A percentile compares a stretch with the other conserved stretches of the same genome.
These are phyloP conservation scores for Peucedramus taeniatus DNA, from an alignment of 2,113 vertebrate genomes.

Conservation along the genomic window DNA sequence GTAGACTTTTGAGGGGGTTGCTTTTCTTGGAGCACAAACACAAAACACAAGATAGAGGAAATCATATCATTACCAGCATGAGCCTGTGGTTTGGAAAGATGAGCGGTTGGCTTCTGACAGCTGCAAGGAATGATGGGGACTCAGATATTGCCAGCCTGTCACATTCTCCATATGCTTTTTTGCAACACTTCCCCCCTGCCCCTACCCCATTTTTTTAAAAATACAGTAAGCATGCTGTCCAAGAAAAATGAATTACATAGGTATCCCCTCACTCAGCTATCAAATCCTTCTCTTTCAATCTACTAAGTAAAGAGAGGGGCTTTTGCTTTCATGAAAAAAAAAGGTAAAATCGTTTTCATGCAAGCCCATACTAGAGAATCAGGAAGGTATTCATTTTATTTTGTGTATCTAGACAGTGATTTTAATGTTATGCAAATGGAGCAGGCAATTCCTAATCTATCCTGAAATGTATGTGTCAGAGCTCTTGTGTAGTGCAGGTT, in stretches of 20 bases:
- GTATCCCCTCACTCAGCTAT: slow-evolving; percentile 3
- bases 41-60: slow-evolving; percentile 45
- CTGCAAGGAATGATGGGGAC: slow-evolving; percentile 73
- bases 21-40: slow-evolving; percentile 20
- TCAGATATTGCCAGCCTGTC: slow-evolving; percentile 1
- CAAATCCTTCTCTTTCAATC: slow-evolving; percentile 14
- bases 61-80: slow-evolving; percentile 46
- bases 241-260: slow-evolving; percentile 19
- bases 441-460: slow-evolving; percentile 60
- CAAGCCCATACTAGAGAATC: slow-evolving; percentile 35
- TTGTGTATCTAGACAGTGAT: slow-evolving; percentile 66
- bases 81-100: slow-evolving; percentile 71
- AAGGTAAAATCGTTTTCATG: slow-evolving; percentile 28
- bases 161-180: slow-evolving; percentile 1
- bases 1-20: neutral
- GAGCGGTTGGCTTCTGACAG: slow-evolving; percentile 66
- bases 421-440: slow-evolving; percentile 72
- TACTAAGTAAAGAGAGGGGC: neutral
- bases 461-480: slow-evolving; percentile 68
- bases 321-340: neutral
- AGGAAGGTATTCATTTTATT: slow-evolving; percentile 60
- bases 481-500: slow-evolving; percentile 63
- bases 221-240: neutral
- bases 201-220: neutral
- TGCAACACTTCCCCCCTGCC: neutral